phyloP scores from a whole-genome alignment of 2,888 invertebrate genomes.

The Anoncus sp. region DNA sequence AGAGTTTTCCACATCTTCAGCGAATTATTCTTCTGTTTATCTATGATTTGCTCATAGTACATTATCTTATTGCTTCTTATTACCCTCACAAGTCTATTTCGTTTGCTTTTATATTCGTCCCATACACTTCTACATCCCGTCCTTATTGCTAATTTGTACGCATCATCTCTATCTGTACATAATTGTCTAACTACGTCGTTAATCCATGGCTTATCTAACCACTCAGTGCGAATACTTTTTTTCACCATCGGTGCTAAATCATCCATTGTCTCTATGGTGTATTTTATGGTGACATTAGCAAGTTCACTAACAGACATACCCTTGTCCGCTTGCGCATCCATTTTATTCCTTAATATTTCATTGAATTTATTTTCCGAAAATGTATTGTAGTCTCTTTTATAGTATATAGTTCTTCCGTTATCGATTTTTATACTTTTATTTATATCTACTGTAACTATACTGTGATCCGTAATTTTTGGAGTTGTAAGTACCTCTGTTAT shows the following conservation, averaged over 20 bases:
- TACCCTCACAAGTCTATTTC: slow-evolving; percentile 21
- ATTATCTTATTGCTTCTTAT: slow-evolving; percentile 24
- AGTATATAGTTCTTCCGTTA: too few relatives aligned
- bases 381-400: too few relatives aligned
- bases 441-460: too few relatives aligned
- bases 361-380: too few relatives aligned
- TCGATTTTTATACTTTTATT: too few relatives aligned
- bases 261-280: slow-evolving; percentile 1
- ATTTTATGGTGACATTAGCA: neutral
- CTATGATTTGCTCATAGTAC: slow-evolving; percentile 48
- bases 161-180: neutral
- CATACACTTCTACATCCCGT: neutral
- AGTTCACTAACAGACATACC: too few relatives aligned
- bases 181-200: neutral
- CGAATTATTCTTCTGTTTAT: slow-evolving; percentile 25
- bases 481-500: too few relatives aligned
- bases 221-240: neutral
- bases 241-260: neutral
- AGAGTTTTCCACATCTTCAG: slow-evolving; percentile 45
- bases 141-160: neutral
- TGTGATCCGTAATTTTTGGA: too few relatives aligned
- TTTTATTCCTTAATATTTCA: too few relatives aligned
- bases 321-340: too few relatives aligned
- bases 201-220: slow-evolving; percentile 15
- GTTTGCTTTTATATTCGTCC: slow-evolving; percentile 16